Evolutionary conservation across 2,113 vertebrate genomes (phyloP).

Genomic region (Clarias macrocephalus): DNA sequence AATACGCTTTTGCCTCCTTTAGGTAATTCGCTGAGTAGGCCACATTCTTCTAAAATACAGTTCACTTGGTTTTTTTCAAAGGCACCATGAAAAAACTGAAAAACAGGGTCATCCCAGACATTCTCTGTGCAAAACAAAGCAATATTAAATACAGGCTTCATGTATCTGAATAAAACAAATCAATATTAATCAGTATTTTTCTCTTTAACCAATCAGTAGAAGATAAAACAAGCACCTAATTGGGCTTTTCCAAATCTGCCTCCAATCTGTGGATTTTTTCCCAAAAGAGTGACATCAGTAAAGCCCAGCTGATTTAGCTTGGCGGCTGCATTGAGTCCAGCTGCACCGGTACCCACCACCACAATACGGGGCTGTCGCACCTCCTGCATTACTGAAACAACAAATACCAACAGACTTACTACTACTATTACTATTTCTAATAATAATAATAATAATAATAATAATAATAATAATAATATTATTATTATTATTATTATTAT

Average conservation of each 20-base stretch:
- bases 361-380: slow-evolving; percentile 42
- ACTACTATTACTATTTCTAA: too few relatives aligned
- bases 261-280: slow-evolving; percentile 46
- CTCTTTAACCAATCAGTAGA: slow-evolving; percentile 46
- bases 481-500: too few relatives aligned
- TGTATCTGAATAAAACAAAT: neutral
- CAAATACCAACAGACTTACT: too few relatives aligned
- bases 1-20: slow-evolving; percentile 18
- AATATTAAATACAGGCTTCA: neutral
- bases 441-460: too few relatives aligned
- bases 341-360: slow-evolving; percentile 57
- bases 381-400: slow-evolving; percentile 5
- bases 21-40: slow-evolving; percentile 48
- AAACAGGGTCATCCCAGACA: slow-evolving; percentile 49
- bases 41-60: slow-evolving; percentile 43
- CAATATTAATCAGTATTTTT: slow-evolving; percentile 47
- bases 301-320: slow-evolving; percentile 49
- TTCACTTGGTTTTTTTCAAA: slow-evolving; percentile 53
- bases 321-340: slow-evolving; percentile 52
- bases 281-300: slow-evolving; percentile 52
- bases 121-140: slow-evolving; percentile 42
- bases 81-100: slow-evolving; percentile 57
- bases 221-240: slow-evolving; percentile 50
- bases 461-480: too few relatives aligned
- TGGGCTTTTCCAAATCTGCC: slow-evolving; percentile 50